Percentiles rank a stretch among this genome's conserved stretches.
Conservation (phyloP, 2,888 invertebrate species). For the Gibbula magus region DNA sequence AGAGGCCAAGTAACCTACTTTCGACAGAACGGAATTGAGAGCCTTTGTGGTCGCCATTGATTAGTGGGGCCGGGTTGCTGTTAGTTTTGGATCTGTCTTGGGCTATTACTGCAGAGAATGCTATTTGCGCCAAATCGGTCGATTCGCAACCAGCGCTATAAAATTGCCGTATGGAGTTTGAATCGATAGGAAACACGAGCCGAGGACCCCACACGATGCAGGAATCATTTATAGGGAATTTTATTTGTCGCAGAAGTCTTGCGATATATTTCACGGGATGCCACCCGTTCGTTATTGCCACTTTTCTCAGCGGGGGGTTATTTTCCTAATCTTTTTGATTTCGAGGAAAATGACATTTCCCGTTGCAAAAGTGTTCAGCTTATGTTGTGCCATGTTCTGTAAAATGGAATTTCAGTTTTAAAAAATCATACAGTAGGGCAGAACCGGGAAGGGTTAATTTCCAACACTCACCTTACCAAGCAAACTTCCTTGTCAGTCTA, state of each 20-base stretch:
- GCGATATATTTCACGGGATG: not conserved
- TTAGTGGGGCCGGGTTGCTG: not conserved
- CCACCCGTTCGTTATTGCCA: not conserved
- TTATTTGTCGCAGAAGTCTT: not conserved
- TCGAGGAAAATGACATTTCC: no score
- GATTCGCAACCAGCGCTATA: not conserved
- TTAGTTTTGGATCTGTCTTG: not conserved
- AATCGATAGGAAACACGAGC: not conserved
- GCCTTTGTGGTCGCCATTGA: not conserved
- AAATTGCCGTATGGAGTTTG: not conserved
- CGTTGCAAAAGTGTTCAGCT: no score
- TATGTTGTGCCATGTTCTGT: no score
- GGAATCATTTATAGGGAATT: not conserved
- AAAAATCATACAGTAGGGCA: no score
- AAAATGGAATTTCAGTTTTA: no score
- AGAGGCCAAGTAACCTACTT: not conserved
- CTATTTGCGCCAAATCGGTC: not conserved
- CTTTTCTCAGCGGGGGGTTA: not conserved
- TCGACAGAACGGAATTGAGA: not conserved
- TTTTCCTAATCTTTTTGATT: not conserved
- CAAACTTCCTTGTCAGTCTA: no score
- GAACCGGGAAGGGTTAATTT: no score
- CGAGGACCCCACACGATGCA: not conserved
- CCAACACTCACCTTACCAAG: no score
- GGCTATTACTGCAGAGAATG: conserved; percentile 4